These are phyloP conservation scores for Pseudopodoces humilis DNA, from an alignment of 2,113 vertebrate genomes.

Conservation along the genomic window DNA sequence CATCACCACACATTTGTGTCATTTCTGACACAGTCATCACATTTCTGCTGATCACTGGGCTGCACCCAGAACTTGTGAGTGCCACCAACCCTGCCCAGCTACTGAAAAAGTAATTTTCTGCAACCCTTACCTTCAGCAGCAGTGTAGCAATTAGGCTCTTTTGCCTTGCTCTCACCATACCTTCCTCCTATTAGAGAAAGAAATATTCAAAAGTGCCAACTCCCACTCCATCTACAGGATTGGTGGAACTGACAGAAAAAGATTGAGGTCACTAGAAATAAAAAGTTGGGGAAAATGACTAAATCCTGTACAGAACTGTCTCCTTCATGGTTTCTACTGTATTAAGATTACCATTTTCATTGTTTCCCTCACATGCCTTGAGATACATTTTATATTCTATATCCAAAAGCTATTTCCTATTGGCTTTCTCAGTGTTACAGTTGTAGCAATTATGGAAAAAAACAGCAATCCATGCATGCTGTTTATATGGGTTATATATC, in stretches of 20 bases:
- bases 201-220: not conserved
- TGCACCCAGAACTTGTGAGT: not conserved
- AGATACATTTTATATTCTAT: not conserved
- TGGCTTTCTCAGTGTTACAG: not conserved
- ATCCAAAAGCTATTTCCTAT: not conserved
- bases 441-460: not conserved
- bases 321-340: not conserved
- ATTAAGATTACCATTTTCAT: not conserved
- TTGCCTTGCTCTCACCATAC: not conserved
- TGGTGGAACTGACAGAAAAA: not conserved
- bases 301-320: not conserved
- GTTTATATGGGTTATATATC: not conserved
- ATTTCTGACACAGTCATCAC: not conserved
- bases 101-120: not conserved
- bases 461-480: not conserved
- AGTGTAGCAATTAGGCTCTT: not conserved
- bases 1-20: not conserved
- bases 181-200: not conserved
- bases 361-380: not conserved
- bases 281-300: not conserved
- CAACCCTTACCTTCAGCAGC: not conserved
- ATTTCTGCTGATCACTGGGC: conserved; percentile 2
- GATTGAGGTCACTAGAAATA: not conserved
- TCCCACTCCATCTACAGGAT: not conserved
- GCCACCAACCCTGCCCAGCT: not conserved